A percentile compares a stretch with the other conserved stretches of the same genome.
phyloP scores from a whole-genome alignment of 2,797 vertebrate genomes.

The Lacerta agilis region DNA sequence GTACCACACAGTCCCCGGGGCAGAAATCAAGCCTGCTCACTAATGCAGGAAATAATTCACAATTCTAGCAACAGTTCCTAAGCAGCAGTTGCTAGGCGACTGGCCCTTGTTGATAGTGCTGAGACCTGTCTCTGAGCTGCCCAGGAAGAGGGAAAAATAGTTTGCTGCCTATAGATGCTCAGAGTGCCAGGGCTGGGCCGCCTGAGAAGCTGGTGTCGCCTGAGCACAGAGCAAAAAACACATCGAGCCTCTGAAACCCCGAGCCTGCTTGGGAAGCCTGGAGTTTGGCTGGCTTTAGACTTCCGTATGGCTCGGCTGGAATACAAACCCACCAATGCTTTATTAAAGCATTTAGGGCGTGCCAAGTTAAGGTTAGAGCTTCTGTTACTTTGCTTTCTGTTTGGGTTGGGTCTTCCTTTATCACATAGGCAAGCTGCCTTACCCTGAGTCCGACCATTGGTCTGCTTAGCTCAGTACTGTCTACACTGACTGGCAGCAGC shows the following conservation, averaged over 20 bases:
- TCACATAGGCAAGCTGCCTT: background rate
- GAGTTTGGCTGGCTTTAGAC: background rate
- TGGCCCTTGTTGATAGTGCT: constrained; percentile 70
- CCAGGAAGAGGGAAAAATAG: background rate
- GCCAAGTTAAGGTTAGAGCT: constrained; percentile 38
- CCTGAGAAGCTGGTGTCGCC: background rate
- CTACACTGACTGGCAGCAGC: too few relatives aligned
- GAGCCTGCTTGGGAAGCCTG: background rate
- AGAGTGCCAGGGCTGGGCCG: background rate
- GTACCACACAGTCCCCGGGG: fast-evolving
- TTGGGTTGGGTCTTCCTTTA: background rate
- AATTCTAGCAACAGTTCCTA: constrained; percentile 74
- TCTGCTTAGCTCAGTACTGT: too few relatives aligned
- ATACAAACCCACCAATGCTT: background rate
- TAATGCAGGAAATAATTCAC: constrained; percentile 58
- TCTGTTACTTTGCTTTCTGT: background rate
- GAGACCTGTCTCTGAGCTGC: constrained; percentile 22
- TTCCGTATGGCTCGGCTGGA: background rate
- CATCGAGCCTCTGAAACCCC: background rate
- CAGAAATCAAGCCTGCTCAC: background rate
- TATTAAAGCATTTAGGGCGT: constrained; percentile 8
- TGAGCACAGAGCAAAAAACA: background rate
- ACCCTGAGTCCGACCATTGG: too few relatives aligned
- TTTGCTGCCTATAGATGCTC: fast-evolving
- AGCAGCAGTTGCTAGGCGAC: constrained; percentile 78